These are phyloP conservation scores for Aythya baeri DNA, from an alignment of 2,113 vertebrate species.

Conservation along the genomic window DNA sequence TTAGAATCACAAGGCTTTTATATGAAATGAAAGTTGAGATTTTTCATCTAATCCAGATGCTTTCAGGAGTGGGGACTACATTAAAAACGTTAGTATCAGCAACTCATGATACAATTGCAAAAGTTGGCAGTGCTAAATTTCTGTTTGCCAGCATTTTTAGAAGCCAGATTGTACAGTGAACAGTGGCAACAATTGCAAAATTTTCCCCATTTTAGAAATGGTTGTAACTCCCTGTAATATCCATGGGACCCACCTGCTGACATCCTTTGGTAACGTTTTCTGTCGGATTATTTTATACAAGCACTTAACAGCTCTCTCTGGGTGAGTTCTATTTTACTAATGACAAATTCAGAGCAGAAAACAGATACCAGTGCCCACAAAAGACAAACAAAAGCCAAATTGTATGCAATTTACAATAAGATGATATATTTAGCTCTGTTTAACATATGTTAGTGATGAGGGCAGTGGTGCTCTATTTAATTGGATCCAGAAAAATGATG, in stretches of 20 bases:
- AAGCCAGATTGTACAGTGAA: background rate
- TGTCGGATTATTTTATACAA: background rate
- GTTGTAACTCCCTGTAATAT: background rate
- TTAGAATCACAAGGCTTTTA: background rate
- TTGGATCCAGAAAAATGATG: slow-evolving; percentile 32
- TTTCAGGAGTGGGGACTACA: background rate
- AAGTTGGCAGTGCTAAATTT: background rate
- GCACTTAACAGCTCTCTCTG: background rate
- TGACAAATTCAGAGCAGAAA: slow-evolving; percentile 27
- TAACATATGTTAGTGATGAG: slow-evolving; percentile 34
- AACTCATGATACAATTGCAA: background rate
- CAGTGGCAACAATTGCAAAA: background rate
- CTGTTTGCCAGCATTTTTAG: background rate
- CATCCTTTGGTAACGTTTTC: background rate
- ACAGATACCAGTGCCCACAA: background rate
- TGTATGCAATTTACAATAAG: background rate
- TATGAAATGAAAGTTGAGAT: background rate
- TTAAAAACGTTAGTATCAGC: background rate
- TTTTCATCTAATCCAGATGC: slow-evolving; percentile 23
- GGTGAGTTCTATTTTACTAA: background rate
- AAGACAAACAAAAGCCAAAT: slow-evolving; percentile 38
- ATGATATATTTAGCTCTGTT: slow-evolving; percentile 26
- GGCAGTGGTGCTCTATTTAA: slow-evolving; percentile 21
- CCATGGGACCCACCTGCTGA: background rate
- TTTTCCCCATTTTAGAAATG: background rate